Conservation (phyloP, 1,140 invertebrate species). For the Leptinotarsa undecemlineata region DNA sequence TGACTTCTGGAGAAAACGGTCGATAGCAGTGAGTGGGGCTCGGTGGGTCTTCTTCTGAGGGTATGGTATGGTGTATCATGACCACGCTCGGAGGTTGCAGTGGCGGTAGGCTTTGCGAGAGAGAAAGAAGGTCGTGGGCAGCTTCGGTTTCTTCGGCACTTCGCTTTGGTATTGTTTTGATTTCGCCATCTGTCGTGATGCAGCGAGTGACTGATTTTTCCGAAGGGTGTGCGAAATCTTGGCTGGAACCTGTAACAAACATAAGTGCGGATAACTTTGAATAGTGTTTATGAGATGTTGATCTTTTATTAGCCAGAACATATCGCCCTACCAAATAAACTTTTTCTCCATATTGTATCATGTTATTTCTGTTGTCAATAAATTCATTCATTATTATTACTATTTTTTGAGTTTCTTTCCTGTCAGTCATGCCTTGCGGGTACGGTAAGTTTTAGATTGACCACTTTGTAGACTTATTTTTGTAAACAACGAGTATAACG, state of each 20-base stretch:
- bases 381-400: no score
- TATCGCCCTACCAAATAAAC: no score
- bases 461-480: no score
- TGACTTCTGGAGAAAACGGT: constrained; percentile 54
- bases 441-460: no score
- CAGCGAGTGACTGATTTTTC: constrained; percentile 10
- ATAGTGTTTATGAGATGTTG: no score
- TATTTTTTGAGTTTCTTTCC: no score
- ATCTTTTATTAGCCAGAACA: no score
- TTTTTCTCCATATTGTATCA: no score
- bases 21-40: constrained; percentile 56
- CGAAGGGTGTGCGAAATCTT: constrained; percentile 40
- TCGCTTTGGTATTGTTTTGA: constrained; percentile 58
- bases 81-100: constrained; percentile 69
- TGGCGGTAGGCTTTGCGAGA: constrained; percentile 77
- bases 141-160: constrained; percentile 82
- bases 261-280: background rate
- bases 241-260: constrained; percentile 49
- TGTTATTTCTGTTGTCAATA: no score
- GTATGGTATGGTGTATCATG: constrained; percentile 58
- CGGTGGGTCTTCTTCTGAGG: constrained; percentile 43
- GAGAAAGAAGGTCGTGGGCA: constrained; percentile 80
- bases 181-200: constrained; percentile 32
- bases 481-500: no score
- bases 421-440: no score